Evolutionary conservation across 2,113 vertebrate species (phyloP).

Genomic region (Melanostigma gelatinosum): DNA sequence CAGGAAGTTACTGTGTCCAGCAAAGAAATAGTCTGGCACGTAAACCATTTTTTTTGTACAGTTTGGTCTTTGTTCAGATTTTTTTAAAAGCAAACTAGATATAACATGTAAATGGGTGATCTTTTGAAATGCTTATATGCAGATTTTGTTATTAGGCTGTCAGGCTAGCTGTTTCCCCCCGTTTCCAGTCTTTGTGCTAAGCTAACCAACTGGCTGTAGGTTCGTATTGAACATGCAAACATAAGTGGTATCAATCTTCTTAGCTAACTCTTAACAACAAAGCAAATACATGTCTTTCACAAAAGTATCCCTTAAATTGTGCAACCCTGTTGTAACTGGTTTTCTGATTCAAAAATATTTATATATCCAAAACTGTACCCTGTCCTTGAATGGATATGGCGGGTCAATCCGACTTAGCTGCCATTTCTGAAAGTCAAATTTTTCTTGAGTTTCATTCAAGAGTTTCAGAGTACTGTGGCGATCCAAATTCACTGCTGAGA

Average conservation of each 20-base stretch:
- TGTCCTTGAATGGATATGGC: neutral
- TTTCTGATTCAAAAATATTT: neutral
- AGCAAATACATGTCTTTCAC: neutral
- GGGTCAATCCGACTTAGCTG: constrained; percentile 20
- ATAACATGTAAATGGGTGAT: constrained; percentile 15
- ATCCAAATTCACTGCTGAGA: neutral
- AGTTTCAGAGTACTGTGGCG: neutral
- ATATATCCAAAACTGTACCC: neutral
- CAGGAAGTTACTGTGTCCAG: neutral
- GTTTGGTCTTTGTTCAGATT: constrained; percentile 1
- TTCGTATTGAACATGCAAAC: constrained; percentile 6
- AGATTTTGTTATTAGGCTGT: constrained; percentile 17
- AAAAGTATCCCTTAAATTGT: neutral
- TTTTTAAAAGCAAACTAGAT: neutral
- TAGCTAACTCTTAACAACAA: neutral
- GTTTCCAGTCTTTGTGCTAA: constrained; percentile 22
- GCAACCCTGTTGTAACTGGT: neutral
- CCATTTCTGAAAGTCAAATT: neutral
- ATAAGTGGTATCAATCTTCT: constrained; percentile 8
- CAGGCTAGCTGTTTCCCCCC: neutral
- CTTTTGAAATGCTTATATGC: constrained; percentile 6
- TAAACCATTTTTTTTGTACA: constrained; percentile 1
- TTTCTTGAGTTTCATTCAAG: neutral
- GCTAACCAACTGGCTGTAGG: constrained; percentile 13
- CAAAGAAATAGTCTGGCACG: neutral